Conservation (phyloP, 1,140 invertebrate genomes). For the Tetramorium simillimum region DNA sequence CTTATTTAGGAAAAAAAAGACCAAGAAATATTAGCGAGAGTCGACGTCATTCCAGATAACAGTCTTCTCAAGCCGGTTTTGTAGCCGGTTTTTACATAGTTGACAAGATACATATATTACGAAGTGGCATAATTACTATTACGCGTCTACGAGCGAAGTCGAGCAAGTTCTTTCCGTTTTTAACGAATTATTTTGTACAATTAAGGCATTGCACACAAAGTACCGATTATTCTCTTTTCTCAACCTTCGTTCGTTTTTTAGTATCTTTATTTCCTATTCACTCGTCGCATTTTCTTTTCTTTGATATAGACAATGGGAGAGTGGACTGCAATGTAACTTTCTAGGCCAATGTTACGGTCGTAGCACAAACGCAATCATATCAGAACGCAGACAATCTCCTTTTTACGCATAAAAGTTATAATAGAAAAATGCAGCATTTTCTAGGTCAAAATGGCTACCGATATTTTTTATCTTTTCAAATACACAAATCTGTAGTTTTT, state of each 20-base stretch:
- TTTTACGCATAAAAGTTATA: not conserved
- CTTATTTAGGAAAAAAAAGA: not conserved
- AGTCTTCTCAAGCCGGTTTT: not conserved
- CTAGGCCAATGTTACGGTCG: slow-evolving; percentile 54
- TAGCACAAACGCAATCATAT: not conserved
- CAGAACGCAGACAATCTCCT: slow-evolving; percentile 16
- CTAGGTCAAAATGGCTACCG: not conserved
- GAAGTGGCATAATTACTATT: not conserved
- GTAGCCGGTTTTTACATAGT: not conserved
- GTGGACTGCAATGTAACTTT: slow-evolving; percentile 1
- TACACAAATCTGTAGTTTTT: not conserved
- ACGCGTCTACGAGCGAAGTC: not conserved
- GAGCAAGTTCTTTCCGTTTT: not conserved
- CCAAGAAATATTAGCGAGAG: not conserved
- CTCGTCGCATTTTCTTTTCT: not conserved
- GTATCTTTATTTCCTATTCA: not conserved
- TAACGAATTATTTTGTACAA: not conserved
- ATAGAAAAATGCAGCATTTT: not conserved
- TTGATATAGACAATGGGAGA: not conserved
- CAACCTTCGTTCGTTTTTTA: not conserved
- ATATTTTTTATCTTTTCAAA: not conserved
- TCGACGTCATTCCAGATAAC: not conserved
- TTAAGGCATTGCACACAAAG: not conserved
- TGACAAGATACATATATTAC: not conserved
- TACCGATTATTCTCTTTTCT: not conserved